Base-by-base conservation (phyloP, 2,888 invertebrate species). In the Lithophane socia region DNA sequence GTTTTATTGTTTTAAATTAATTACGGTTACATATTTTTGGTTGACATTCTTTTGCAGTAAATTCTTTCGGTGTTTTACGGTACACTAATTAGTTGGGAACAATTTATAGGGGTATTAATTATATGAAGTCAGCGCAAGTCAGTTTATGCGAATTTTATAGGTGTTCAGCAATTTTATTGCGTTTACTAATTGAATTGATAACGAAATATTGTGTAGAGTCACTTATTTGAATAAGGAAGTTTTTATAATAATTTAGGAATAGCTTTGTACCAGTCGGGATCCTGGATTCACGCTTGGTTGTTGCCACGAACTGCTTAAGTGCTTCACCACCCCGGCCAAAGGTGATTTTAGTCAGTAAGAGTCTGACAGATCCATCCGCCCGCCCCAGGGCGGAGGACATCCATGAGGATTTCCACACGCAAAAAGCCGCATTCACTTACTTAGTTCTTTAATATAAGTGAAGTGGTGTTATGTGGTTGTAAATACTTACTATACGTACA, bases 81-180 rank as follows among this genome's bases (percentile, higher is more conserved):
- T 61, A 18, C 13, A 56, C 21, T 66, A 77, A 87, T 87, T 80
- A 79, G 73, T 72, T 44, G 24, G 16, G n/a, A 10, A 61, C 2
- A 77, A 87, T 79, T 80, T 83, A 83, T 72, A 49, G 64, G 54
- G 5, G 29, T 77, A 75, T 80, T 78, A 71, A 68, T 69, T 69
- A 67, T 54, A 54, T 21, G 29, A 79, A 72, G 60, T 60, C 60
- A 47, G 21, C n/a, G 21, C 18, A 60, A 52, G 29, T 42, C 52
- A 64, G 21, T 81, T 86, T 81, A 83, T 78, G 77, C 64, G 72
- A 75, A 73, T 87, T 86, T 87, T 66, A 86, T 69, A 58, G 72
- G 5, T 18, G 60, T 75, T n/a, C 65, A 76, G 66, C 18, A 42
- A 77, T 65, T 75, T 85, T 83, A 85, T 70, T 37, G 54, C 13